Conservation (phyloP, 2,888 invertebrate genomes). For the Thecophora atra region DNA sequence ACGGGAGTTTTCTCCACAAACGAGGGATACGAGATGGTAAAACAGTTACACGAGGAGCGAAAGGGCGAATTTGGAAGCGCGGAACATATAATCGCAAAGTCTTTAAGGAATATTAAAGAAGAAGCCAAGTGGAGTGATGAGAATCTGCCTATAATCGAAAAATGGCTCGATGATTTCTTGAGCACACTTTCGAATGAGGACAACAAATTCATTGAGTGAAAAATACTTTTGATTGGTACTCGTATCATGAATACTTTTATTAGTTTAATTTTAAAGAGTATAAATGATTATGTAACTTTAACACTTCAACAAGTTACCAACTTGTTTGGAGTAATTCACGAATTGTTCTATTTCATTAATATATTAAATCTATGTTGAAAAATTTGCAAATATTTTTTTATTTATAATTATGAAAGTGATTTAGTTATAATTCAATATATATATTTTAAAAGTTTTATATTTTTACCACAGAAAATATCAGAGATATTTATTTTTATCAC, state of each 20-base stretch:
- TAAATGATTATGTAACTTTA: no score
- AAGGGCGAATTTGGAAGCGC: slow-evolving; percentile 78
- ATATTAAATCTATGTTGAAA: not conserved
- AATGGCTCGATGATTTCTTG: slow-evolving; percentile 75
- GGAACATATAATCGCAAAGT: slow-evolving; percentile 77
- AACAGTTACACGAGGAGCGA: slow-evolving; percentile 72
- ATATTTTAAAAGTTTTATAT: no score
- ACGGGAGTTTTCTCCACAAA: slow-evolving; percentile 80
- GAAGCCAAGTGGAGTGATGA: slow-evolving; percentile 81
- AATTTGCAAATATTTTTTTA: not conserved
- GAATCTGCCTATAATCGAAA: slow-evolving; percentile 78
- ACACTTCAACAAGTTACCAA: not conserved
- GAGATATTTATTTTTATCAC: no score
- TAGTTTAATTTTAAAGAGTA: no score
- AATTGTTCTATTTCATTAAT: not conserved
- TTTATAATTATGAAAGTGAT: no score
- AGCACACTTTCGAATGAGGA: slow-evolving; percentile 53
- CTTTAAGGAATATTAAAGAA: slow-evolving; percentile 77
- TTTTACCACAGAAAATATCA: no score
- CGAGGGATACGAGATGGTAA: slow-evolving; percentile 76
- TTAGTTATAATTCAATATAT: no score
- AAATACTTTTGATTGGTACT: no score
- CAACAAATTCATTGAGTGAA: slow-evolving; percentile 57
- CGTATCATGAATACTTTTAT: no score
- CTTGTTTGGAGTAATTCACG: no score